Conservation (phyloP, 2,113 vertebrate species). For the Petroica traversi region DNA sequence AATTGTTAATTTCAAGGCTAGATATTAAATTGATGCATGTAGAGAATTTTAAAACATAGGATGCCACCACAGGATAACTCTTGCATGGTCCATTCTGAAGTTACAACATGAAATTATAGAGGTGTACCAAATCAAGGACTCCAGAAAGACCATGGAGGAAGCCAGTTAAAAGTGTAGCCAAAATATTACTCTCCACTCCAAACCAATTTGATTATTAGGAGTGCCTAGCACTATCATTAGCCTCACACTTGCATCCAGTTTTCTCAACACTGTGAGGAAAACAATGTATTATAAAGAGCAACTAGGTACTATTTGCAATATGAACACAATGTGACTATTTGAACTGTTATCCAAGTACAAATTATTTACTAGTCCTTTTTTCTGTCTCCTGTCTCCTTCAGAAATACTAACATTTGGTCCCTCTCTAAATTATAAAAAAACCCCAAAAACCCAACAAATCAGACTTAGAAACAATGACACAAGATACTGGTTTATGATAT, state of each 20-base stretch:
- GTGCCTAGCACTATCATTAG: background rate
- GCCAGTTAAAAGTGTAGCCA: background rate
- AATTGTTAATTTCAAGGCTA: background rate
- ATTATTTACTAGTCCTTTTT: background rate
- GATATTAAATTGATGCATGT: background rate
- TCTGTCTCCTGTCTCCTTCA: background rate
- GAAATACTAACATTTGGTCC: background rate
- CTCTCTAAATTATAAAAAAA: background rate
- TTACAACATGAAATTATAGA: background rate
- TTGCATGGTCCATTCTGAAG: background rate
- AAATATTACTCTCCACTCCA: background rate
- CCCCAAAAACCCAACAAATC: background rate
- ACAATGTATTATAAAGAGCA: background rate
- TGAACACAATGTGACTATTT: background rate
- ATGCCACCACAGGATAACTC: background rate
- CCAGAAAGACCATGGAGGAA: background rate
- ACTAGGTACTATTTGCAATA: background rate
- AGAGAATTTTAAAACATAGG: background rate
- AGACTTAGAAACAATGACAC: background rate
- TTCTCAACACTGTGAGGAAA: background rate
- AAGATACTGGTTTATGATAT: background rate
- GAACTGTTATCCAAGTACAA: background rate
- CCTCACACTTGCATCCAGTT: background rate
- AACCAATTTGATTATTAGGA: background rate
- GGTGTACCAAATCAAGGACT: background rate